phyloP scores from a whole-genome alignment of 2,113 vertebrate species.

The Syngnathoides biaculeatus region DNA sequence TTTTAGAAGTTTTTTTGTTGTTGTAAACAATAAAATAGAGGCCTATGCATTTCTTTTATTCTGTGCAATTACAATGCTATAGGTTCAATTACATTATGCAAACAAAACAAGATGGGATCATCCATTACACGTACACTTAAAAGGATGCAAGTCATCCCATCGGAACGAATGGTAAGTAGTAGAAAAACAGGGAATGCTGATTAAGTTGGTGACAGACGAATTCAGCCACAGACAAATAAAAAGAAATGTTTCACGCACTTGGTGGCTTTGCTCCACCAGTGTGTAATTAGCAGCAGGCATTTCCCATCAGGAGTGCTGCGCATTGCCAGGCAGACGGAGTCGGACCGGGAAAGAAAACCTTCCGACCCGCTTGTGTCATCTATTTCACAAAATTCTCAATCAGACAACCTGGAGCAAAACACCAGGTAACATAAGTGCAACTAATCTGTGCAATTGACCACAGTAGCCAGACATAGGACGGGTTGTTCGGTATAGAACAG shows the following conservation, averaged over 20 bases:
- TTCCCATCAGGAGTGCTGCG: conserved; percentile 60
- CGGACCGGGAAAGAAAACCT: conserved; percentile 23
- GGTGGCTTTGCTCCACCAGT: conserved; percentile 54
- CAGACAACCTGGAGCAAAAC: conserved; percentile 11
- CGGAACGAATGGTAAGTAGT: conserved; percentile 4
- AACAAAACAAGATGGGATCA: conserved; percentile 6
- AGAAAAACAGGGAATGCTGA: conserved; percentile 2
- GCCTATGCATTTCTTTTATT: not conserved
- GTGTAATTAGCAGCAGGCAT: conserved; percentile 69
- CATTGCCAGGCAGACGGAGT: conserved; percentile 63
- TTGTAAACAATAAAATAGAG: too few relatives aligned
- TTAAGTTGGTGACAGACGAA: conserved; percentile 27
- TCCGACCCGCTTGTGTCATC: conserved; percentile 16
- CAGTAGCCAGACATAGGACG: conserved; percentile 8
- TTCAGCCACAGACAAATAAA: conserved; percentile 40
- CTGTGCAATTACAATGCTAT: not conserved
- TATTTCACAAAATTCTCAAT: conserved; percentile 37
- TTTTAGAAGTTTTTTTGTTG: too few relatives aligned
- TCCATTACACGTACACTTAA: conserved; percentile 11
- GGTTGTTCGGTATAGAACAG: not conserved
- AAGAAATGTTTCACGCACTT: conserved; percentile 29
- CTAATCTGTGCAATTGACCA: not conserved
- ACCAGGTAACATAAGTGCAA: conserved; percentile 1
- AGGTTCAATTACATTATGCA: conserved; percentile 14
- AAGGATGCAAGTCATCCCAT: conserved; percentile 6